These are phyloP conservation scores for Chroicocephalus ridibundus DNA, from an alignment of 2,113 vertebrate species.

Conservation along the genomic window DNA sequence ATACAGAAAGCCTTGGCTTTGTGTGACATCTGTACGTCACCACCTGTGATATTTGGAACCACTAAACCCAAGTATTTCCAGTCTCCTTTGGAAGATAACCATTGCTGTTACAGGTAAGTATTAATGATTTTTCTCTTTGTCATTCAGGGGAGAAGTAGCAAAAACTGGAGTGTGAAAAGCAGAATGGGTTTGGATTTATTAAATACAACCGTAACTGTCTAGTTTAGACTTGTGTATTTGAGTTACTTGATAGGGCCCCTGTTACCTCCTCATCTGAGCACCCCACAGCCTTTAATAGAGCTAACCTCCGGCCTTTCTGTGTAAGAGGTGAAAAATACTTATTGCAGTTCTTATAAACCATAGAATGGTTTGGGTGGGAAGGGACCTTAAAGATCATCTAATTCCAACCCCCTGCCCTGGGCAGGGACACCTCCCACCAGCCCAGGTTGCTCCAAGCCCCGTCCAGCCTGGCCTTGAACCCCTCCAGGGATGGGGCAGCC, in stretches of 20 bases:
- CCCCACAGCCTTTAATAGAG: background rate
- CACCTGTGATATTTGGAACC: background rate
- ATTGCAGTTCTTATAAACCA: background rate
- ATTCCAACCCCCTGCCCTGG: too few species aligned
- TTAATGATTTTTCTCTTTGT: background rate
- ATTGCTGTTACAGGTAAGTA: background rate
- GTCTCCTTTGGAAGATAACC: background rate
- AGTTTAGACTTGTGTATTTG: background rate
- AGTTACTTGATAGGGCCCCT: background rate
- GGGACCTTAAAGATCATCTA: too few species aligned
- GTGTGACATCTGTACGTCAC: fast-evolving
- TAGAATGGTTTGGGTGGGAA: too few species aligned
- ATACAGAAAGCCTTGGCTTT: background rate
- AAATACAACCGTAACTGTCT: background rate
- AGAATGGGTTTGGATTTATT: background rate
- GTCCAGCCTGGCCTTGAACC: too few species aligned
- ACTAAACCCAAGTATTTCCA: background rate
- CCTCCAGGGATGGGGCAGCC: too few species aligned
- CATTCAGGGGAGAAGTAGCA: background rate
- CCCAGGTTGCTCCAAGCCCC: too few species aligned
- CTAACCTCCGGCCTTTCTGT: background rate
- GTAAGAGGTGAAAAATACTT: background rate
- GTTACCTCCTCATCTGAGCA: background rate
- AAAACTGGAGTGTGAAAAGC: background rate
- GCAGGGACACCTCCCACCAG: too few species aligned